Evolutionary conservation across 2,113 vertebrate genomes (phyloP).

Genomic region (Progne subis): DNA sequence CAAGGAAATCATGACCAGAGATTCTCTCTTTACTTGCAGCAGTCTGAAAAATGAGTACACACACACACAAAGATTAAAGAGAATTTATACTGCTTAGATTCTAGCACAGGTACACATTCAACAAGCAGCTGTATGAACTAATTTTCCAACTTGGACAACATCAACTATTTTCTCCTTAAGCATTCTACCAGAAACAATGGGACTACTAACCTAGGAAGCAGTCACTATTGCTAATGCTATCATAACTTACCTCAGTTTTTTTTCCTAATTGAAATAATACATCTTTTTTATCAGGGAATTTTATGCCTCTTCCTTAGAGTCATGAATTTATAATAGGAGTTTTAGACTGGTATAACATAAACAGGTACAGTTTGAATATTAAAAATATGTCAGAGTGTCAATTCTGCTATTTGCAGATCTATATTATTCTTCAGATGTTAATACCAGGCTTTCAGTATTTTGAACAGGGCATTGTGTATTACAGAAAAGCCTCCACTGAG

Average conservation of each 20-base stretch:
- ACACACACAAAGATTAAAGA: not conserved
- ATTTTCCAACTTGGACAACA: not conserved
- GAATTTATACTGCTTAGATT: not conserved
- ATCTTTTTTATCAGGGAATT: not conserved
- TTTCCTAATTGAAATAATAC: not conserved
- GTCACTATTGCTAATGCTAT: not conserved
- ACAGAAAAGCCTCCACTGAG: not conserved
- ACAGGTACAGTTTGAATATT: not conserved
- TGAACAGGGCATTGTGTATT: not conserved
- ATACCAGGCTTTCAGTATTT: not conserved
- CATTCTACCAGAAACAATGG: not conserved
- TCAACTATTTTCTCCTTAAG: not conserved
- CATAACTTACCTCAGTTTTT: not conserved
- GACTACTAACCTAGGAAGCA: not conserved
- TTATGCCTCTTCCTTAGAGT: not conserved
- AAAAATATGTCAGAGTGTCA: not conserved
- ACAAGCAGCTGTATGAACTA: not conserved
- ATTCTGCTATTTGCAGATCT: not conserved
- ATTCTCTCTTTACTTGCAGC: not conserved
- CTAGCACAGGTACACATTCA: not conserved
- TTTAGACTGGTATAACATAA: not conserved
- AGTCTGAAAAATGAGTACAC: slow-evolving; percentile 45
- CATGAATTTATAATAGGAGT: not conserved
- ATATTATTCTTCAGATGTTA: not conserved
- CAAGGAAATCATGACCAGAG: slow-evolving; percentile 20